Conservation (phyloP, 2,113 vertebrate species). For the Galemys pyrenaicus region DNA sequence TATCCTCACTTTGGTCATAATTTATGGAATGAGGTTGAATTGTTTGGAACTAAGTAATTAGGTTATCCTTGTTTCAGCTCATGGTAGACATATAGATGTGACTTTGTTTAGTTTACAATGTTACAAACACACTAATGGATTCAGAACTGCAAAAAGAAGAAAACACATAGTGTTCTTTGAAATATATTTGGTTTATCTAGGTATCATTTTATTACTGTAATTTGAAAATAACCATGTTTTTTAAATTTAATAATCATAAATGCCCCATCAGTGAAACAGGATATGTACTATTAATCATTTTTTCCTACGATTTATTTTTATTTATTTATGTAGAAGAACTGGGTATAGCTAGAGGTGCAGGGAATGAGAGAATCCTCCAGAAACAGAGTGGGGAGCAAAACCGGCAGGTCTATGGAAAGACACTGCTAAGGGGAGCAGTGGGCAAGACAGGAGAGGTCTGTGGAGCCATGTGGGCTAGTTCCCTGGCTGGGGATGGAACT, state of each 20-base stretch:
- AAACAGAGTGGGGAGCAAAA: too few relatives aligned
- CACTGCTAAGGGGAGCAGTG: too few relatives aligned
- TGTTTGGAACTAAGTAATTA: background rate
- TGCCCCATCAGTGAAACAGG: background rate
- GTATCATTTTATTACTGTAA: background rate
- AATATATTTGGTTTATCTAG: background rate
- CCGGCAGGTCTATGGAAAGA: too few relatives aligned
- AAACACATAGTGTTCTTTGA: background rate
- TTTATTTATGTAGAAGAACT: too few relatives aligned
- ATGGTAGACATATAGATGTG: background rate
- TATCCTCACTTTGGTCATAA: background rate
- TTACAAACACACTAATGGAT: background rate
- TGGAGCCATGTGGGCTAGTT: too few relatives aligned
- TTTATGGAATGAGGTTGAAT: background rate
- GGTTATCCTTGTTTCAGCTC: background rate
- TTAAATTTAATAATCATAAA: background rate
- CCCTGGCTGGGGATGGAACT: too few relatives aligned
- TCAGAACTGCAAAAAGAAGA: background rate
- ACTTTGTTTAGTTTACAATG: background rate
- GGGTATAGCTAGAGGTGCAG: too few relatives aligned
- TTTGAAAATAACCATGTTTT: slow-evolving; percentile 19
- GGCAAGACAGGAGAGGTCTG: too few relatives aligned
- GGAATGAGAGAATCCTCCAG: too few relatives aligned
- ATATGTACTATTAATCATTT: background rate
- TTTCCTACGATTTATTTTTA: too few relatives aligned